Base-by-base conservation (phyloP, 2,113 vertebrate species). In the Marmota flaviventris region DNA sequence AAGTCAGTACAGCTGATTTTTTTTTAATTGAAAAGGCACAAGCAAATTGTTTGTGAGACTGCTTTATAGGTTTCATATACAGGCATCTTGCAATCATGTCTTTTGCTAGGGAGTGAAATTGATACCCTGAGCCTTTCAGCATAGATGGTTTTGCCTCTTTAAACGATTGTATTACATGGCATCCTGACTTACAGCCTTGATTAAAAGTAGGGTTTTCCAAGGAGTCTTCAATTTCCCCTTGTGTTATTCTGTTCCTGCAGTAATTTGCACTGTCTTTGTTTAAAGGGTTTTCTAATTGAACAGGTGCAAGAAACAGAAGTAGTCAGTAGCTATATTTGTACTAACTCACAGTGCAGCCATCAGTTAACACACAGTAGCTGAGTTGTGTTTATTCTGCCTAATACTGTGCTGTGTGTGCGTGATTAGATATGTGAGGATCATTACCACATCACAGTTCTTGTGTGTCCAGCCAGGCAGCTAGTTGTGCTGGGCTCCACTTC, bases 241-340 rank as follows among this genome's bases (percentile, higher is more conserved):
- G 58, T 77, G 58, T n/a, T 82, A 17, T 42, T 94, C 89, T 89
- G 53, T 75, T 65, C 79, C 89, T 72, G 18, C 27, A 25, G 75
- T 93, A 65, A 93, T 93, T 77, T 86, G 69, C 75, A 53, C 18
- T 42, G 85, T 86, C 85, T 85, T 10, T 87, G 63, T 79, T 87
- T 91, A 93, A 93, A 83, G 20, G 9, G 29, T 82, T 96, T 94
- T 65, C 69, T 95, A 83, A 94, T 34, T 85, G 93, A 83, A n/a
- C 82, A 94, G 63, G 92, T 93, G 51, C 86, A 48, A 25, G 53
- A 89, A 77, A 92, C 89, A 90, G 78, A 84, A 48, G 70, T 48
- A 16, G 22, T 24, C 0, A 0, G 73, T 51, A 5, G 42, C 82
- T 76, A 2, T 29, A 6, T 93, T 85, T 70, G 12, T 27, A 51